Percentiles rank a stretch among this genome's conserved stretches.
Conservation (phyloP, 2,888 invertebrate genomes). For the Lasioglossum morio region DNA sequence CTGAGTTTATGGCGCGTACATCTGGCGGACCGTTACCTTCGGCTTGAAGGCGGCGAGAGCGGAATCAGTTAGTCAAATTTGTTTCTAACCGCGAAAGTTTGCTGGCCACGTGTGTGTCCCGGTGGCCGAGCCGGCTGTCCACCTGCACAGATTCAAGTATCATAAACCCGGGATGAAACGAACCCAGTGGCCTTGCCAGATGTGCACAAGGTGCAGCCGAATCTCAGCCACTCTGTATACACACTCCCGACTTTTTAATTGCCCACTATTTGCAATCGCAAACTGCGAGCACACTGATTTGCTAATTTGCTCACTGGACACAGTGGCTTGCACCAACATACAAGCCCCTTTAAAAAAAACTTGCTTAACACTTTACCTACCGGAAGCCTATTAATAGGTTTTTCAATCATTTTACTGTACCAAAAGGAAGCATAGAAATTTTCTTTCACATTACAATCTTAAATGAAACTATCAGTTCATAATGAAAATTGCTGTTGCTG, state of each 20-base stretch:
- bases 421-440: no score
- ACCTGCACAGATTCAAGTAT: constrained; percentile 1
- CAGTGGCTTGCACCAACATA: neutral
- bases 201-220: neutral
- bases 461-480: no score
- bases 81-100: neutral
- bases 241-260: neutral
- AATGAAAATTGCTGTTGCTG: no score
- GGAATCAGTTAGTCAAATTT: constrained; percentile 10
- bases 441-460: no score
- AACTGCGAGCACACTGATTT: neutral
- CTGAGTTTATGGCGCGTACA: neutral
- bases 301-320: neutral
- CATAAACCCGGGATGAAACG: neutral
- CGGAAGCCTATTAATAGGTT: no score
- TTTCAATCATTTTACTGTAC: no score
- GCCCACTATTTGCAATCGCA: neutral
- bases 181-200: neutral
- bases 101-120: neutral
- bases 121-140: neutral
- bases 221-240: neutral
- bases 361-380: no score
- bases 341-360: neutral
- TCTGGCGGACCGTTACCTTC: constrained; percentile 2
- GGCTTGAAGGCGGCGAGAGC: constrained; percentile 1